Conservation (phyloP, 2,113 vertebrate genomes). For the Psittacara wagleri region DNA sequence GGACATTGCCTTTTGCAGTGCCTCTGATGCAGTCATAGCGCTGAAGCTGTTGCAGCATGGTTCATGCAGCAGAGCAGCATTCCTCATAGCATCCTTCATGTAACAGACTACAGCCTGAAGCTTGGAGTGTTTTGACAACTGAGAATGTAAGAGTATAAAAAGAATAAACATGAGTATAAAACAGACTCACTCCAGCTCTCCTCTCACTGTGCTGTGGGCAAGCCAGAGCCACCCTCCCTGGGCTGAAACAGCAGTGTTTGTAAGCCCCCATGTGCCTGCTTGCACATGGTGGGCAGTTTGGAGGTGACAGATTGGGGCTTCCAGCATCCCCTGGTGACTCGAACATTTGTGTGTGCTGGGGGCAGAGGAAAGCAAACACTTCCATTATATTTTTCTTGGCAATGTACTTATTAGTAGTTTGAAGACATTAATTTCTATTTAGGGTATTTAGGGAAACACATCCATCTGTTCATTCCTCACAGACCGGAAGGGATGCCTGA, state of each 20-base stretch:
- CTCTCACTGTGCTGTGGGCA: rapidly evolving
- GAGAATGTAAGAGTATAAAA: background rate
- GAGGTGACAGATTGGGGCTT: background rate
- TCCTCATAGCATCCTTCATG: background rate
- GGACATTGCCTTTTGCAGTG: too few species aligned
- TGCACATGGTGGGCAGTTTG: rapidly evolving
- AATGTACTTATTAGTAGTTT: background rate
- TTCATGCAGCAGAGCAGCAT: background rate
- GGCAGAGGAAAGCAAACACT: background rate
- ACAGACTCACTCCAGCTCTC: background rate
- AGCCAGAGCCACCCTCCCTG: background rate
- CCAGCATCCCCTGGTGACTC: background rate
- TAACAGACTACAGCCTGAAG: background rate
- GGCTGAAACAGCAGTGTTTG: too few species aligned
- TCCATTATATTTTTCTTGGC: background rate
- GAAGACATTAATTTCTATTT: background rate
- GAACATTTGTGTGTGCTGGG: background rate
- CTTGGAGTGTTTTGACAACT: background rate
- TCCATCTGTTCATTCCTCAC: background rate
- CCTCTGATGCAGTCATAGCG: too few species aligned
- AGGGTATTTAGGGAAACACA: background rate
- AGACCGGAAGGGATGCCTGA: background rate
- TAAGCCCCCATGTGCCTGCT: background rate
- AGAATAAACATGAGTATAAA: background rate
- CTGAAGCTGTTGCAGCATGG: too few species aligned